Evolutionary conservation across 2,797 vertebrate species (phyloP), one percentile per base, ranked within the genome.

Genomic region (Tachyglossus aculeatus): DNA sequence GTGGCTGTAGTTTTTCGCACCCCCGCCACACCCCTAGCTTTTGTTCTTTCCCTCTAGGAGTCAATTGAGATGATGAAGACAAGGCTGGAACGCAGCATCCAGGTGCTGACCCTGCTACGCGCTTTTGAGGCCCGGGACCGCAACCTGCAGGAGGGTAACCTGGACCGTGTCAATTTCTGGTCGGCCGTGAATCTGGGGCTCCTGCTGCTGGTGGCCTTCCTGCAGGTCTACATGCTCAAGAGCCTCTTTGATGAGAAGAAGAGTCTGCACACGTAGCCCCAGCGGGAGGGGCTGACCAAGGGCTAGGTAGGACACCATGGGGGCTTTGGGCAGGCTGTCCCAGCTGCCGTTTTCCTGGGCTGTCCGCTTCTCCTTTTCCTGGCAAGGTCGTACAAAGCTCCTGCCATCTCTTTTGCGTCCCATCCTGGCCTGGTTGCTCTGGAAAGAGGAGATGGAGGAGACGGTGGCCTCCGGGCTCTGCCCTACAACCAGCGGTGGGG

Each of bases 91-190:
- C 91, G 80, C 36, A 95, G 92, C 55, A 91, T 91, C 10, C 95
- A 95, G 80, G 58, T 93, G 55, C 95, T 95, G 85, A 79, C 90
- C 0, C 50, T 84, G 19, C 88, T 97, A 36, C 84, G 94, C 45
- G 91, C 94, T 15, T 95, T 94, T 0, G 96, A 96, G 77, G 92
- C 95, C 0, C 92, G 95, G 2, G 96, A 96, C 72, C 94, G 95
- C 9, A 95, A 95, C 69, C 92, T 97, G 6, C 91, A 96, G 80
- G 96, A 97, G 60, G 93, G 93, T 81, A 97, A 96, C 84, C 81
- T 96, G 68, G 94, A 92, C 83, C 82, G 94, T 2, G 96, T 98
- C 40, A 95, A 93, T 84, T 96, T 96, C 88, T 97, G 96, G 96
- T 98, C 96, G 0, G 93, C 92, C 0, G 34, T 94, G 29, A 95